Conservation (phyloP, 2,113 vertebrate species). For the Pollimyrus isidori region DNA sequence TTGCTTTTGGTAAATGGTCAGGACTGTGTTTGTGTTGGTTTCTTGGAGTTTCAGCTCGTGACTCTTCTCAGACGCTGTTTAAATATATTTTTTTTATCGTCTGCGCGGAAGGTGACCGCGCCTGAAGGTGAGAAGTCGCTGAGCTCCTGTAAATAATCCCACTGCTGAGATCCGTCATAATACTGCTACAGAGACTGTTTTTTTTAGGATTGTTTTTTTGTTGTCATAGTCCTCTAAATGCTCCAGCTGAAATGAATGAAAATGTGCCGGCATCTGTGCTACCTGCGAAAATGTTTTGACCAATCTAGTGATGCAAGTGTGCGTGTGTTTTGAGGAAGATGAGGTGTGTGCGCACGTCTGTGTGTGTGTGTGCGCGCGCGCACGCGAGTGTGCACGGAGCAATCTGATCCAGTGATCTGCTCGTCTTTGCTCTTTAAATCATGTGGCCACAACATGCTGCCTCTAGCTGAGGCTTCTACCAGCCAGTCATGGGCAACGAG, state of each 20-base stretch:
- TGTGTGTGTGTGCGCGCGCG: no score
- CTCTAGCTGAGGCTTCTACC: slow-evolving; percentile 40
- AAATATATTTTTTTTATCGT: not conserved
- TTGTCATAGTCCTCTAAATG: not conserved
- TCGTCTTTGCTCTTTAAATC: slow-evolving; percentile 67
- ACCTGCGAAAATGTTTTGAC: not conserved
- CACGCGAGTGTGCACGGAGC: no score
- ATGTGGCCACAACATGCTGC: slow-evolving; percentile 64
- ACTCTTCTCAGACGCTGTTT: not conserved
- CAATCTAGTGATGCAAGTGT: not conserved
- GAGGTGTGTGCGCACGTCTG: not conserved
- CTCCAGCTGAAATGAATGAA: not conserved
- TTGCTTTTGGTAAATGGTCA: not conserved
- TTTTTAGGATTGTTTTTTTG: not conserved
- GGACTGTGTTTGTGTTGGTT: not conserved
- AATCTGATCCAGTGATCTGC: not conserved
- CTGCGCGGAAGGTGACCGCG: not conserved
- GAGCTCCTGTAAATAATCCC: not conserved
- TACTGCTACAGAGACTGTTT: not conserved
- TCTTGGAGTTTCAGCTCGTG: not conserved
- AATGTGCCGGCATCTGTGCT: not conserved
- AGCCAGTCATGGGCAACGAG: slow-evolving; percentile 44
- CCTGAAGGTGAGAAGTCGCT: not conserved
- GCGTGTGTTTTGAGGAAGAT: not conserved
- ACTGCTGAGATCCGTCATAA: not conserved